These are phyloP conservation scores for Parnassius apollo DNA, from an alignment of 2,888 invertebrate species.

Conservation along the genomic window DNA sequence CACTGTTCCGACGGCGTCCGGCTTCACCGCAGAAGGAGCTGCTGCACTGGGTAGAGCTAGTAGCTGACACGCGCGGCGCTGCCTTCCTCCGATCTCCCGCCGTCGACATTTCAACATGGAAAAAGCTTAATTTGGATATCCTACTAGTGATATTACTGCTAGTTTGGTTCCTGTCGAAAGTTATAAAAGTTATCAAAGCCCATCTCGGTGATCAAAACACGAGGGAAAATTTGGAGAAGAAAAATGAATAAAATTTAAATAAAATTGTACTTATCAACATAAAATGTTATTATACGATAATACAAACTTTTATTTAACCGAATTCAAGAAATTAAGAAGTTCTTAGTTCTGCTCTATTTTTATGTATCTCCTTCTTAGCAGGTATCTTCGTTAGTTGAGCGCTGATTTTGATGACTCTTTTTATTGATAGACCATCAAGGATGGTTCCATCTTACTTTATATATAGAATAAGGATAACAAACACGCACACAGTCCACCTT, in stretches of 20 bases:
- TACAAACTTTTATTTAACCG: too few relatives aligned
- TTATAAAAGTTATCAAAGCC: conserved; percentile 44
- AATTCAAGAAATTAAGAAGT: too few relatives aligned
- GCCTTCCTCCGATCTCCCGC: conserved; percentile 47
- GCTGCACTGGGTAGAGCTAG: conserved; percentile 46
- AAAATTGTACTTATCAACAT: too few relatives aligned
- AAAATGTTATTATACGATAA: too few relatives aligned
- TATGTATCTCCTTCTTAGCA: too few relatives aligned
- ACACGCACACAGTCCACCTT: too few relatives aligned
- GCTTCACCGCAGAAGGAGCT: conserved; percentile 42
- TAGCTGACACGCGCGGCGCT: conserved; percentile 41
- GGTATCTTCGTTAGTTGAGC: too few relatives aligned
- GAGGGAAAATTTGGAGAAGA: conserved; percentile 38
- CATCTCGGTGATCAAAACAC: conserved; percentile 38
- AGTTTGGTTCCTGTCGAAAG: conserved; percentile 51
- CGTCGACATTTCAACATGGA: conserved; percentile 36
- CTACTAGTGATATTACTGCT: conserved; percentile 37
- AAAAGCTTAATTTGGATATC: conserved; percentile 47
- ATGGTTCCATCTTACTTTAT: too few relatives aligned
- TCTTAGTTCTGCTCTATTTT: too few relatives aligned
- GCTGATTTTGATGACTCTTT: too few relatives aligned
- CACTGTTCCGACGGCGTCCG: conserved; percentile 37
- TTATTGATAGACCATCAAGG: too few relatives aligned
- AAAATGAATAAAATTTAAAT: conserved; percentile 11
- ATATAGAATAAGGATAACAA: too few relatives aligned